Percentiles rank a stretch among this genome's conserved stretches.
phyloP scores from a whole-genome alignment of 2,113 vertebrate species.

The Genyomyrus donnyi region DNA sequence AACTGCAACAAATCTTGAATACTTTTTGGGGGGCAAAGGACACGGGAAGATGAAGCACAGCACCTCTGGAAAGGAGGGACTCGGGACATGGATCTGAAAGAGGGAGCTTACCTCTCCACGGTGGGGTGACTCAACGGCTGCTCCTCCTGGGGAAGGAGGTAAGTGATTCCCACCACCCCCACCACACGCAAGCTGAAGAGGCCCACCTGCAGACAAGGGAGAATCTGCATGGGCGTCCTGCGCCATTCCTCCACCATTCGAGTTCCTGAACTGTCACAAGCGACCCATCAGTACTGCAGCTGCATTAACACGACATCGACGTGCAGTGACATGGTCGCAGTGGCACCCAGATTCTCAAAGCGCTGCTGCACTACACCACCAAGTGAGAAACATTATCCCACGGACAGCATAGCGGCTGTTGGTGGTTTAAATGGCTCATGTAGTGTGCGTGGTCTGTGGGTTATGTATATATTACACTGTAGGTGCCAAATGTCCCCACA shows the following conservation, averaged over 20 bases:
- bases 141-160: constrained; percentile 93
- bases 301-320: no score
- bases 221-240: neutral
- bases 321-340: no score
- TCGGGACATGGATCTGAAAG: neutral
- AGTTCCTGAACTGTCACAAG: neutral
- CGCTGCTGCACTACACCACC: neutral
- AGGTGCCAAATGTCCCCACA: neutral
- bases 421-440: neutral
- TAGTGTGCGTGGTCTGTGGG: neutral
- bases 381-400: neutral
- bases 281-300: no score
- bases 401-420: neutral
- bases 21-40: neutral
- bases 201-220: constrained; percentile 66
- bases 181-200: constrained; percentile 93
- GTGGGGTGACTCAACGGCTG: constrained; percentile 86
- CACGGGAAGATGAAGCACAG: neutral
- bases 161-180: constrained; percentile 92
- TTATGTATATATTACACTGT: neutral
- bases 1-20: neutral
- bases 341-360: no score
- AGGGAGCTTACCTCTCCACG: constrained; percentile 77
- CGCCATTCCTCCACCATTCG: neutral
- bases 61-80: neutral